Conservation (phyloP, 2,797 vertebrate genomes). For the Myotis pilosus region DNA sequence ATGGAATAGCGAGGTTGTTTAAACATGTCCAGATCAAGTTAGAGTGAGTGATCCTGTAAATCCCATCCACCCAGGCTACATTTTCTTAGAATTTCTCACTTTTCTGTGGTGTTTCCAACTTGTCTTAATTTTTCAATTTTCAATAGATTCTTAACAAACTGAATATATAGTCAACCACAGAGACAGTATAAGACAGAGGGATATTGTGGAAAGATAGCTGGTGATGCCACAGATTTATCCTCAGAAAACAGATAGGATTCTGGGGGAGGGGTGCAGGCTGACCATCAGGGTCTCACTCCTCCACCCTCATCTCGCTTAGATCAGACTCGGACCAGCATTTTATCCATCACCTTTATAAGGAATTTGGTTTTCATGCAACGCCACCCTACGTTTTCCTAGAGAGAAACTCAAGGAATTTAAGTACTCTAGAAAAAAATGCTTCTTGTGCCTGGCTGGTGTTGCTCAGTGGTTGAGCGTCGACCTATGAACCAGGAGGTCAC, state of each 20-base stretch:
- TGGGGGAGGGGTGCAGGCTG: accelerated
- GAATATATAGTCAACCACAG: neutral
- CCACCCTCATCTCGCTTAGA: neutral
- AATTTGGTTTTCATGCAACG: neutral
- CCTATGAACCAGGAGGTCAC: no score
- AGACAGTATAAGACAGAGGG: neutral
- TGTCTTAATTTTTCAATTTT: neutral
- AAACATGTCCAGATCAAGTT: neutral
- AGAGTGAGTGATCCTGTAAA: neutral
- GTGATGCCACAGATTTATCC: neutral
- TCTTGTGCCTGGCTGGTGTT: no score
- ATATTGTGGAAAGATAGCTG: neutral
- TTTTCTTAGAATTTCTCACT: slow-evolving; percentile 5
- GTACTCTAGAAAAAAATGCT: neutral
- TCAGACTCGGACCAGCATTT: neutral
- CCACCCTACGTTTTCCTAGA: neutral
- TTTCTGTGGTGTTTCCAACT: neutral
- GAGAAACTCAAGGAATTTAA: neutral
- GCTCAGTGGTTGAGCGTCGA: no score
- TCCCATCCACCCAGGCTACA: neutral
- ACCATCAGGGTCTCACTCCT: neutral
- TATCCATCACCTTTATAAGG: neutral
- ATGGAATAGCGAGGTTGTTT: neutral
- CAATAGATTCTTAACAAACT: neutral
- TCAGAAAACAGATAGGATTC: neutral